A percentile compares a stretch with the other conserved stretches of the same genome.
Conservation (phyloP, 2,113 vertebrate genomes). For the Sander vitreus region DNA sequence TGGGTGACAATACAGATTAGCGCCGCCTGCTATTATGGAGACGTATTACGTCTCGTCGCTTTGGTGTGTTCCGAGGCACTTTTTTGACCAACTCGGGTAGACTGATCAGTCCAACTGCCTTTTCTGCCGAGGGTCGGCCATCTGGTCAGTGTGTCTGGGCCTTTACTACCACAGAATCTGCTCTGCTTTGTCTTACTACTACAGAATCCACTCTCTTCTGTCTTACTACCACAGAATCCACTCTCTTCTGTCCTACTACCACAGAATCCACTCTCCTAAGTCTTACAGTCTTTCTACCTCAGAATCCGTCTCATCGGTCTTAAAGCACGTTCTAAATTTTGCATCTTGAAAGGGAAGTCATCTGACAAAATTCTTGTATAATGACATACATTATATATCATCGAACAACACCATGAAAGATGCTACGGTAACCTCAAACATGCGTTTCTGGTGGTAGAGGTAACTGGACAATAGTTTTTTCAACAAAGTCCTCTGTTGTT, state of each 20-base stretch:
- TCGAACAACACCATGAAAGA: background rate
- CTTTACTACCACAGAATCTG: background rate
- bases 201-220: background rate
- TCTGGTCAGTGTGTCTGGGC: background rate
- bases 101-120: no score
- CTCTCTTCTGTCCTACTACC: background rate
- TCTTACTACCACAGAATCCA: no score
- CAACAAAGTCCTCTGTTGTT: no score
- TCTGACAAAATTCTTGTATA: background rate
- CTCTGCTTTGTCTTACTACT: background rate
- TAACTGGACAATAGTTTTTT: background rate
- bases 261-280: background rate
- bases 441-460: background rate
- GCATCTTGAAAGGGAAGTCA: background rate
- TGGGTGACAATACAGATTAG: no score
- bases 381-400: background rate
- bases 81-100: no score
- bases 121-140: no score
- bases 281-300: no score
- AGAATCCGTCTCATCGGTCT: no score
- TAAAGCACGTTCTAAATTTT: background rate
- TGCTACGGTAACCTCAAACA: background rate
- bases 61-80: no score
- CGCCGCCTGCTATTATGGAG: no score
- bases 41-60: no score